phyloP scores from a whole-genome alignment of 2,888 invertebrate genomes.

The Caenorhabditis panamensis region DNA sequence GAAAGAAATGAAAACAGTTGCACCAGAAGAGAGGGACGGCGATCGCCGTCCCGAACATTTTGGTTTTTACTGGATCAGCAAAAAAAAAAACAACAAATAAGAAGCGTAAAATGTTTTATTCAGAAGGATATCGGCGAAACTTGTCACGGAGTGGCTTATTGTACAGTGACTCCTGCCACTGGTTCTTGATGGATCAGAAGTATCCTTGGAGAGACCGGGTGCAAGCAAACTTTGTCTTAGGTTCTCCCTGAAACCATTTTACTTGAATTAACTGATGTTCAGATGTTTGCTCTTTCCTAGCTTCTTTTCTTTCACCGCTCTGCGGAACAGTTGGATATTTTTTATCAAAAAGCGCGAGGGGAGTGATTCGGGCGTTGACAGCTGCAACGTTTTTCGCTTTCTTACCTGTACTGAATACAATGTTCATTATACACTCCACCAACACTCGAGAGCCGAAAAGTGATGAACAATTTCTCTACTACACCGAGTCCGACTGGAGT shows the following conservation, averaged over 20 bases:
- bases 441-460: constrained; percentile 56
- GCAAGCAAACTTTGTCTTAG: constrained; percentile 28
- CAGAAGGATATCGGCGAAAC: constrained; percentile 63
- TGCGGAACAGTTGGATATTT: constrained; percentile 15
- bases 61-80: no score
- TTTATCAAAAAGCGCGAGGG: constrained; percentile 28
- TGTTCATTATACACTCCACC: constrained; percentile 57
- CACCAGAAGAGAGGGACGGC: no score
- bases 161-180: constrained; percentile 46
- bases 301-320: constrained; percentile 30
- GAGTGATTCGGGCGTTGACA: constrained; percentile 39
- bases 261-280: background rate
- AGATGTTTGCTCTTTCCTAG: constrained; percentile 43
- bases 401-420: constrained; percentile 41
- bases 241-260: constrained; percentile 9
- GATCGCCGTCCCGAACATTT: no score
- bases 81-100: no score
- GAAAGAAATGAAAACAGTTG: no score
- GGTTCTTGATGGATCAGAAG: constrained; percentile 52
- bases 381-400: constrained; percentile 29
- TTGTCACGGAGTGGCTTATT: constrained; percentile 45
- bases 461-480: constrained; percentile 57
- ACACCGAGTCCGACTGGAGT: constrained; percentile 66
- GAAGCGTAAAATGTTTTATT: constrained; percentile 18
- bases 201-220: constrained; percentile 51